phyloP scores from a whole-genome alignment of 30 jellyfish, hydroid and myxozoan species.

The Nemopilema nomurai region DNA sequence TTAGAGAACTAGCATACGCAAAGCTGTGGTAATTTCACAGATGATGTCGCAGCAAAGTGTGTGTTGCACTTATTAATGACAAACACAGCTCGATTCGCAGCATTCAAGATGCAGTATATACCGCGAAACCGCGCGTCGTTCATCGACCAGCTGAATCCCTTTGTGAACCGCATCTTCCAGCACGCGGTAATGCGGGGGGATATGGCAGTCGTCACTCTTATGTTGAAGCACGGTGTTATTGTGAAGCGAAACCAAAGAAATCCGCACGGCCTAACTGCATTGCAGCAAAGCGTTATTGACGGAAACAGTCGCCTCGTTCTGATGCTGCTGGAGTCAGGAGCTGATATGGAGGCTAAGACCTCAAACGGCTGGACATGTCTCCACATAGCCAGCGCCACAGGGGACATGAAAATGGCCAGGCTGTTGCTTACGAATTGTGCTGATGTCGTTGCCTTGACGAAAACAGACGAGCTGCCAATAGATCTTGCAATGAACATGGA shows the following conservation, averaged over 20 bases:
- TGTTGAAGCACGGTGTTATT: constrained; percentile 80
- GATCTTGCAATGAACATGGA: constrained; percentile 84
- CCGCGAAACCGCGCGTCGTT: constrained; percentile 58
- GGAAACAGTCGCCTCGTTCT: constrained; percentile 80
- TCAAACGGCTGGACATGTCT: constrained; percentile 96
- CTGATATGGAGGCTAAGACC: constrained; percentile 87
- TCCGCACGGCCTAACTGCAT: constrained; percentile 84
- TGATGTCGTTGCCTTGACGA: constrained; percentile 86
- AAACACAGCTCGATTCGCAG: too few relatives aligned
- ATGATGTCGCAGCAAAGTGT: too few relatives aligned
- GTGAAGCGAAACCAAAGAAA: constrained; percentile 78
- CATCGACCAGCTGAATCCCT: constrained; percentile 89
- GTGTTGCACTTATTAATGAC: too few relatives aligned
- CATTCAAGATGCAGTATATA: constrained; percentile 8
- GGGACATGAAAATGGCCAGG: constrained; percentile 65
- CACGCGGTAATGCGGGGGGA: constrained; percentile 91
- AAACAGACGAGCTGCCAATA: constrained; percentile 86
- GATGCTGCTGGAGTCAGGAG: constrained; percentile 78
- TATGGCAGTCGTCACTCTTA: constrained; percentile 73
- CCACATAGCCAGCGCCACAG: constrained; percentile 94
- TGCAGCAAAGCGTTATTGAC: constrained; percentile 91
- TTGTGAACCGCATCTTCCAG: constrained; percentile 84
- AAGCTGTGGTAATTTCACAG: too few relatives aligned
- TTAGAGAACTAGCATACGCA: too few relatives aligned
- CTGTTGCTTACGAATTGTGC: constrained; percentile 77